Conservation (phyloP, 2,888 invertebrate genomes). For the Craniophora ligustri region DNA sequence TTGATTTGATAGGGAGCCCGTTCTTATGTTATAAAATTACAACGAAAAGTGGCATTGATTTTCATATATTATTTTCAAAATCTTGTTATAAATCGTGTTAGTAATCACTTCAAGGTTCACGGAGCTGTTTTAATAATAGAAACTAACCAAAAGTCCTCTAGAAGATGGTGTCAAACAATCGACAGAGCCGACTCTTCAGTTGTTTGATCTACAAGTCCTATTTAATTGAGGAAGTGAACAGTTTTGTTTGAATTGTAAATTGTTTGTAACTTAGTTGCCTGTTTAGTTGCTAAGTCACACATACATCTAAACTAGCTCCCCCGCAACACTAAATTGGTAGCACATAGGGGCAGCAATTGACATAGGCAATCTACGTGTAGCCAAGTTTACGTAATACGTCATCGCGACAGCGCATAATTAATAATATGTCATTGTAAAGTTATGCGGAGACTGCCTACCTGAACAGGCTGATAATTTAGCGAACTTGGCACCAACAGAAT, state of each 20-base stretch:
- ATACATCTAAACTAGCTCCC: constrained; percentile 5
- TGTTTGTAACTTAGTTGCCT: constrained; percentile 18
- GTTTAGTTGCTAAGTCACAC: constrained; percentile 25
- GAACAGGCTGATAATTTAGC: constrained; percentile 13
- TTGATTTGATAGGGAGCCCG: too few species aligned
- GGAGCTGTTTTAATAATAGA: too few species aligned
- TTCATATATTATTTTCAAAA: too few species aligned
- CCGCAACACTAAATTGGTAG: background rate
- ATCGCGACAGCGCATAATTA: constrained; percentile 24
- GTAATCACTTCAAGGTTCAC: too few species aligned
- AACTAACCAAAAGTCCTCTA: constrained; percentile 1
- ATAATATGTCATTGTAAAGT: constrained; percentile 23
- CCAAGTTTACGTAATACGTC: constrained; percentile 9
- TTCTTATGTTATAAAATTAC: too few species aligned
- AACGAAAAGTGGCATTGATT: too few species aligned
- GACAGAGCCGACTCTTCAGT: background rate
- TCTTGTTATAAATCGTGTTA: too few species aligned
- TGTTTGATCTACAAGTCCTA: constrained; percentile 25
- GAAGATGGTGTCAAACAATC: constrained; percentile 11
- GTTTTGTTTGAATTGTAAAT: constrained; percentile 36
- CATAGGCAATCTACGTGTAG: background rate
- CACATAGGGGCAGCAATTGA: constrained; percentile 10
- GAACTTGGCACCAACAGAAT: constrained; percentile 18
- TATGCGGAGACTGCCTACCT: constrained; percentile 5
- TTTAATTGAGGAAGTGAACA: constrained; percentile 34